Base-by-base conservation (phyloP, 1,140 invertebrate genomes). In the Theocolax elegans region DNA sequence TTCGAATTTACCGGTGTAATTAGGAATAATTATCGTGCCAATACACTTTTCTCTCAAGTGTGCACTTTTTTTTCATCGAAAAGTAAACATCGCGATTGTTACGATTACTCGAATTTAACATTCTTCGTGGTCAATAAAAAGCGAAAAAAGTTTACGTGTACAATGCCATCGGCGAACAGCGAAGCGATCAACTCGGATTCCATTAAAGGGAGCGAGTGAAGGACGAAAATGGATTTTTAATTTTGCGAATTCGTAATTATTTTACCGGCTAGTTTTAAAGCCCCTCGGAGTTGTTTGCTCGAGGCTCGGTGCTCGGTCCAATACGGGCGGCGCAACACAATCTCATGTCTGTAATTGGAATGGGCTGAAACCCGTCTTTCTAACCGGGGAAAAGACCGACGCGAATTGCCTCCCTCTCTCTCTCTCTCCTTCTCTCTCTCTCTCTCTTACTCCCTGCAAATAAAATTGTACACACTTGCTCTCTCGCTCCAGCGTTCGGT, bases 181-280 rank as follows among this genome's bases (percentile, higher is more conserved):
- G n/a, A n/a, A n/a, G n/a, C n/a, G n/a, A n/a, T n/a, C n/a, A n/a
- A n/a, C n/a, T n/a, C n/a, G n/a, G n/a, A n/a, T n/a, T n/a, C n/a
- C n/a, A 35, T 35, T 6, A 35, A 35, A 10, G 10, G 10, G 56
- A 42, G 35, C 9, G 40, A 59, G 2, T 7, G 40, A 44, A 35
- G 19, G 58, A 44, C 17, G 49, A 63, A 67, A 49, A 79, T 78
- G 78, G 74, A 78, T 74, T 78, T 78, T 77, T 79, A 78, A 79
- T 79, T 79, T 79, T 69, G 64, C 60, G 72, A 75, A 73, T 76
- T 75, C 64, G 75, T 79, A 78, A 77, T 77, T 78, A 79, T 76
- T 75, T 71, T 60, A 74, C 40, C 10, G 38, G 69, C 67, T 72
- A 77, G 72, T 78, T 79, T 78, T 73, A 76, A 76, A 76, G 69